Percentiles rank a stretch among this genome's conserved stretches.
Evolutionary conservation across 2,888 invertebrate species (phyloP).

Genomic region (Athripsodes cinereus): DNA sequence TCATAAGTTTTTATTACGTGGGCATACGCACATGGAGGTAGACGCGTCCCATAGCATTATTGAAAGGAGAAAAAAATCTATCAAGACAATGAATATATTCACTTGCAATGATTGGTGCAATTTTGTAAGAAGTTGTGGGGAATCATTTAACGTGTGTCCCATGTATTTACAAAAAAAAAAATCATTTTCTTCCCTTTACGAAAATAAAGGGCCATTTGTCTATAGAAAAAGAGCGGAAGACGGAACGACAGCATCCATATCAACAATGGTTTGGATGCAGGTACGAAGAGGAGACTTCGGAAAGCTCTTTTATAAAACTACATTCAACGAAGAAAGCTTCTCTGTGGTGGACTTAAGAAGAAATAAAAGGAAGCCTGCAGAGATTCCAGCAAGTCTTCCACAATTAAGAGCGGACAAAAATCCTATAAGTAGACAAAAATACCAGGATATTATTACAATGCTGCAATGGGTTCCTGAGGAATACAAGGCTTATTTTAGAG

Average conservation of each 20-base stretch:
- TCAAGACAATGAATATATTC: not conserved
- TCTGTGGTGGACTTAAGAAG: not conserved
- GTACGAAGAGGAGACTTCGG: slow-evolving; percentile 9
- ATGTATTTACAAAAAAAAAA: not conserved
- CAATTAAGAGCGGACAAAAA: not conserved
- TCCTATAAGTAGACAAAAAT: not conserved
- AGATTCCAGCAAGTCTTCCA: slow-evolving; percentile 1
- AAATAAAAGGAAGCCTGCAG: slow-evolving; percentile 5
- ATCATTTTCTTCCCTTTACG: slow-evolving; percentile 5
- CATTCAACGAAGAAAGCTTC: slow-evolving; percentile 1
- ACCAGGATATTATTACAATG: slow-evolving; percentile 1
- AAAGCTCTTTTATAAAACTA: no score
- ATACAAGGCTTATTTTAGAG: not conserved
- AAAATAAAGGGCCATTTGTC: slow-evolving; percentile 8
- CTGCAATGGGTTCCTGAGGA: slow-evolving; percentile 5
- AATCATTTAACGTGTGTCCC: slow-evolving; percentile 1
- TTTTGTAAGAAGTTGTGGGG: slow-evolving; percentile 1
- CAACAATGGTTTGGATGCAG: slow-evolving; percentile 9
- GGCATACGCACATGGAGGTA: slow-evolving; percentile 7
- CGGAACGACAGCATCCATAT: slow-evolving; percentile 1
- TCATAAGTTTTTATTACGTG: not conserved
- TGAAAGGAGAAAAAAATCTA: slow-evolving; percentile 1
- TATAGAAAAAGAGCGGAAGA: not conserved
- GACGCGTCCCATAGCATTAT: slow-evolving; percentile 4
- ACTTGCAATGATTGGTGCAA: slow-evolving; percentile 10